A percentile compares a stretch with the other conserved stretches of the same genome.
These are phyloP conservation scores for Scopus umbretta DNA, from an alignment of 2,113 vertebrate genomes.

Conservation along the genomic window DNA sequence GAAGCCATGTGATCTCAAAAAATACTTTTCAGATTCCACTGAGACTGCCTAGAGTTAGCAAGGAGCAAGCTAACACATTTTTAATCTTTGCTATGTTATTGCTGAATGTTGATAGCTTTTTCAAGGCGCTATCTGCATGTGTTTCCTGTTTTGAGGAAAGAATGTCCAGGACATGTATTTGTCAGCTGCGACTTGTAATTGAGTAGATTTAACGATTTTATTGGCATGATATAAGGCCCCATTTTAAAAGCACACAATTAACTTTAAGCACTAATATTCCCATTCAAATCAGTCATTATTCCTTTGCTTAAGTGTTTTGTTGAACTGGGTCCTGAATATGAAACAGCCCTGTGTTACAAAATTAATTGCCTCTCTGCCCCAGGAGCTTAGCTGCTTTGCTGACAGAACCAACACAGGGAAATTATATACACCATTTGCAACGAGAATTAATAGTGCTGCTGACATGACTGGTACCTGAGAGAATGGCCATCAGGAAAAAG, in stretches of 20 bases:
- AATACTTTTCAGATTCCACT: not conserved
- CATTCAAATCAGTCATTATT: not conserved
- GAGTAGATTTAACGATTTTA: not conserved
- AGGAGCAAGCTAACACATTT: not conserved
- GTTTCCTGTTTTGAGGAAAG: not conserved
- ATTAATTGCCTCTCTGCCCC: not conserved
- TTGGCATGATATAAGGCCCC: not conserved
- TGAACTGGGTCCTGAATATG: not conserved
- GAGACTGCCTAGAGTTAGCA: not conserved
- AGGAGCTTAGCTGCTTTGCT: not conserved
- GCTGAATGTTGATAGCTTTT: not conserved
- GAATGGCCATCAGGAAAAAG: not conserved
- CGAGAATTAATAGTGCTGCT: not conserved
- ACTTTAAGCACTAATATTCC: not conserved
- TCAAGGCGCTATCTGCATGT: not conserved
- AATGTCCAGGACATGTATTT: not conserved
- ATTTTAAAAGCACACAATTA: not conserved
- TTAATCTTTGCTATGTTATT: not conserved
- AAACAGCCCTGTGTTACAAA: not conserved
- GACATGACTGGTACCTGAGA: not conserved
- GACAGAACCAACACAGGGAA: not conserved
- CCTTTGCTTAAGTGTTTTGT: constrained; percentile 7
- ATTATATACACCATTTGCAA: fast-evolving
- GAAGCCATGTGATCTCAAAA: not conserved
- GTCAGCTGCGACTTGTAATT: not conserved